Percentiles rank a stretch among this genome's conserved stretches.
Evolutionary conservation across 2,888 invertebrate species (phyloP).

Genomic region (Pherbina coryleti): DNA sequence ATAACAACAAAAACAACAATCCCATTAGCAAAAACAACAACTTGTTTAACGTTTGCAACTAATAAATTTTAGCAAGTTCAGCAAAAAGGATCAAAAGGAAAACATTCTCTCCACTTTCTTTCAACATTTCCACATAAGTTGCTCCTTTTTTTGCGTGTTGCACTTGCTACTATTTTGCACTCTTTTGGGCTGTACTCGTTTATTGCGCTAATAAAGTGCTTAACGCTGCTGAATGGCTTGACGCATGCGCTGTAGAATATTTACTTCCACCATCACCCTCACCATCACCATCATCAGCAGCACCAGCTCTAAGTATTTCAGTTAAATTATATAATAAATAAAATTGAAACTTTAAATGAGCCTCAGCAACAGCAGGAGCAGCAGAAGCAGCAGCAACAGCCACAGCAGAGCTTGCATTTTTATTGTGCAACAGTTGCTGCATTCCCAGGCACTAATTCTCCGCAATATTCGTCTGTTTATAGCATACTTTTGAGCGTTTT

Average conservation of each 20-base stretch:
- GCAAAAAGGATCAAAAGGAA: not conserved
- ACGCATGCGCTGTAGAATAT: conserved; percentile 13
- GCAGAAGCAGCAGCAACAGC: conserved; percentile 2
- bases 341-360: conserved; percentile 43
- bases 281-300: not conserved
- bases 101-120: not conserved
- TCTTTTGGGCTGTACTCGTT: not conserved
- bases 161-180: not conserved
- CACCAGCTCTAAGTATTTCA: not conserved
- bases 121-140: not conserved
- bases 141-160: not conserved
- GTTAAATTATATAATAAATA: conserved; percentile 32
- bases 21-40: not conserved
- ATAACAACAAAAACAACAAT: conserved; percentile 17
- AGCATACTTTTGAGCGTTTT: conserved; percentile 35
- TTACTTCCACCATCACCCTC: not conserved
- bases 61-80: conserved; percentile 37
- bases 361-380: conserved; percentile 6
- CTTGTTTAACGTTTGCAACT: conserved; percentile 37
- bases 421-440: conserved; percentile 51
- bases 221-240: conserved; percentile 27
- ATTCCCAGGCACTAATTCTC: conserved; percentile 51
- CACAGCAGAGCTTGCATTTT: conserved; percentile 39
- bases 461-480: conserved; percentile 52
- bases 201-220: conserved; percentile 41